Evolutionary conservation across 2,888 invertebrate species (phyloP), one percentile per base, ranked within the genome.

Genomic region (Agonopterix heracliana): DNA sequence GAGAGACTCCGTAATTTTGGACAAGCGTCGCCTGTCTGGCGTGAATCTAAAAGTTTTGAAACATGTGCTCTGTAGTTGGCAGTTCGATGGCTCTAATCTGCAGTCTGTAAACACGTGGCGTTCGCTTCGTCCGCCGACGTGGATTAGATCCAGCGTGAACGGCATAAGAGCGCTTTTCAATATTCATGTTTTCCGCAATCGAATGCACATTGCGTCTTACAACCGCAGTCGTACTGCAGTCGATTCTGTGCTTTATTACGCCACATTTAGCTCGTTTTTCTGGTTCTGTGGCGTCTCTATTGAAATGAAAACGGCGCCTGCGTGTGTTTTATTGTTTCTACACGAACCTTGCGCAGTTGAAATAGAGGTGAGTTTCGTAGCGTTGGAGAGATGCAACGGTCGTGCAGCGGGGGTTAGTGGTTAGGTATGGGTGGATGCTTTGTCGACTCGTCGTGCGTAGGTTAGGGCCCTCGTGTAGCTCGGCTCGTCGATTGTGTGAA

Each of bases 101-200:
- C 68, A 73, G 68, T 74, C 64, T 74, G 76, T 78, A 81, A 84
- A 85, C 87, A 87, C 83, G 84, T 84, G 85, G 77, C 72, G 71
- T 68, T 71, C 61, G 55, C 60, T 56, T 54, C 60, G 54, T 48
- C 58, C 60, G 73, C 56, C 74, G 71, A 69, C 54, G 77, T 62
- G 74, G 72, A 79, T 78, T 83, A 75, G 68, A 80, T 81, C 64
- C 66, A 81, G 54, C 58, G 71, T 53, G 50, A 60, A 78, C 68
- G 79, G 67, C 76, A 81, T 82, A 87, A 82, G 84, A 80, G 72
- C 67, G 70, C 57, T 82, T 86, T 87, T 86, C 81, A 82, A 81
- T 83, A 82, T 82, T 78, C 77, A 80, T 72, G 70, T 66, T 64
- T 61, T 58, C 62, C 56, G 69, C 76, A 74, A 80, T 77, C 74